A percentile compares a stretch with the other conserved stretches of the same genome.
These are phyloP conservation scores for Agraylea sexmaculata DNA, from an alignment of 1,140 invertebrate species.

Conservation along the genomic window DNA sequence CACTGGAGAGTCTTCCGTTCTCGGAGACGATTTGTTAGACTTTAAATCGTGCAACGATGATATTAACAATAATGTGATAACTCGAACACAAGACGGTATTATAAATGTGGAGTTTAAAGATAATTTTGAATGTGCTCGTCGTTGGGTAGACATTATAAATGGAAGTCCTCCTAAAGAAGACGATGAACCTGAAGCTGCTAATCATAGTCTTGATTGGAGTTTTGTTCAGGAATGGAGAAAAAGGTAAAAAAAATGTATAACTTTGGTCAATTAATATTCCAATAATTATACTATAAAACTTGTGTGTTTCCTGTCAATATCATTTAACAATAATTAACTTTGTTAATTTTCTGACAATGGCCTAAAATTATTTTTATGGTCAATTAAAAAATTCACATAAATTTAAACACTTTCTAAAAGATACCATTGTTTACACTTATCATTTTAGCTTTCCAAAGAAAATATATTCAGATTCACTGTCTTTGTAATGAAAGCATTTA, in stretches of 20 bases:
- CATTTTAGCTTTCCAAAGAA: too few species aligned
- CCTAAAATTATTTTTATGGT: too few species aligned
- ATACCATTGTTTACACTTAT: too few species aligned
- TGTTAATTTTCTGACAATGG: too few species aligned
- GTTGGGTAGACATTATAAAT: conserved; percentile 43
- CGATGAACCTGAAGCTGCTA: conserved; percentile 35
- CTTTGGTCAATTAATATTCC: too few species aligned
- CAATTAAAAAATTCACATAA: too few species aligned
- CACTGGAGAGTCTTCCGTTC: conserved; percentile 31
- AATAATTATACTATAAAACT: too few species aligned
- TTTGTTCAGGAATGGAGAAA: conserved; percentile 61
- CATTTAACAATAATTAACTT: too few species aligned
- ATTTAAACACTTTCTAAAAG: too few species aligned
- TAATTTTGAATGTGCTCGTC: conserved; percentile 47
- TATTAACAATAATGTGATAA: conserved; percentile 22
- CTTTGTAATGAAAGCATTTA: too few species aligned
- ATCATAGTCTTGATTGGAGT: conserved; percentile 52
- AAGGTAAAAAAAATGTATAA: conserved; percentile 37
- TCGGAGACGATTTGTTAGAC: conserved; percentile 24
- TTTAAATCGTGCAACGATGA: conserved; percentile 23
- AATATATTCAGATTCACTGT: too few species aligned
- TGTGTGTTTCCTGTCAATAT: too few species aligned
- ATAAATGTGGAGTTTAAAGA: conserved; percentile 52
- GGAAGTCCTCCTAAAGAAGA: conserved; percentile 34
- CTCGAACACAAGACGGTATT: conserved; percentile 41